phyloP scores from a whole-genome alignment of 2,797 vertebrate species.

The Urocyon cinereoargenteus region DNA sequence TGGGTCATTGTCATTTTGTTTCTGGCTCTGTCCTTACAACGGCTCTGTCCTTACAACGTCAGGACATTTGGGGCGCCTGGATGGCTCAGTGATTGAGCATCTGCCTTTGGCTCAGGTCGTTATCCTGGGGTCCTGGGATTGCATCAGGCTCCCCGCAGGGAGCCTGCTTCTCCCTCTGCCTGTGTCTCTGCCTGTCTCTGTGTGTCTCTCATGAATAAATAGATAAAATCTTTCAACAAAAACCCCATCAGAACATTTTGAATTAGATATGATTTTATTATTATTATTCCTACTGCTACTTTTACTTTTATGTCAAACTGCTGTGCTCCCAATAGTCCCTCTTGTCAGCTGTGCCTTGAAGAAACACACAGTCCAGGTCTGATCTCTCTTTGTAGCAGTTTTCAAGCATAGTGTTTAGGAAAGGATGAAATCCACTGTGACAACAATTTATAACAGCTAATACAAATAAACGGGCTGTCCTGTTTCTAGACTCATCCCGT shows the following conservation, averaged over 20 bases:
- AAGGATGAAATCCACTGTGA: constrained; percentile 73
- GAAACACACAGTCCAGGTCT: neutral
- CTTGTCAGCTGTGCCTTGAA: constrained; percentile 31
- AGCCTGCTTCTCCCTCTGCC: too few relatives aligned
- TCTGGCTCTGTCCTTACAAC: neutral
- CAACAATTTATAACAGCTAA: constrained; percentile 63
- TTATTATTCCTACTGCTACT: neutral
- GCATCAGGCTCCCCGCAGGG: too few relatives aligned
- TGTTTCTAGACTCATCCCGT: constrained; percentile 40
- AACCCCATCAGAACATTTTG: neutral
- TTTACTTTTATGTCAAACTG: neutral
- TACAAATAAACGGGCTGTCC: constrained; percentile 71
- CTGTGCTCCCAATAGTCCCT: constrained; percentile 8
- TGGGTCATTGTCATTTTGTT: constrained; percentile 46
- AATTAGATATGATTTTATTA: neutral
- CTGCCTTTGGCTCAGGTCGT: too few relatives aligned
- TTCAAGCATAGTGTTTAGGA: constrained; percentile 75
- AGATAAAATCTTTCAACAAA: too few relatives aligned
- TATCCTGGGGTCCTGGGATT: too few relatives aligned
- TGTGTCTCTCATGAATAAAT: too few relatives aligned
- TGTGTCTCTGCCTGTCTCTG: too few relatives aligned
- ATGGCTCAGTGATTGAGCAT: too few relatives aligned
- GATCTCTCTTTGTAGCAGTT: constrained; percentile 37
- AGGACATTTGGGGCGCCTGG: neutral
- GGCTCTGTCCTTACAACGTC: neutral